A percentile compares a stretch with the other conserved stretches of the same genome.
Conservation (phyloP, 2,113 vertebrate species). For the Nesoenas mayeri region DNA sequence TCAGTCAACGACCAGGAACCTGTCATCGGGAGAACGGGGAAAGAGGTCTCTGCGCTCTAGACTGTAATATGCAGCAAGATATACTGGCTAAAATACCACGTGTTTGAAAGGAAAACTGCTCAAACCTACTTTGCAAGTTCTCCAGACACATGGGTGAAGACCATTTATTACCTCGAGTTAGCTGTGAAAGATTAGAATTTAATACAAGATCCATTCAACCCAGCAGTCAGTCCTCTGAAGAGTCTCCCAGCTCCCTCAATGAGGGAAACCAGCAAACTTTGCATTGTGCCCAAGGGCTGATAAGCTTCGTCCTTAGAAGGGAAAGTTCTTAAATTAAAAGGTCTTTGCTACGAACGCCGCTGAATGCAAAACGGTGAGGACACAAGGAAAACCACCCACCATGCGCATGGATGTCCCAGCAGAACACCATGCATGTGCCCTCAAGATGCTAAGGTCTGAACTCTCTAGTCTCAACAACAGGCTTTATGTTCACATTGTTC, state of each 20-base stretch:
- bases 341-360: not conserved
- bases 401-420: not conserved
- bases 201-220: conserved; percentile 38
- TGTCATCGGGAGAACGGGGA: conserved; percentile 69
- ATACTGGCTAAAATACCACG: conserved; percentile 62
- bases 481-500: not conserved
- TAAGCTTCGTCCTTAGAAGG: not conserved
- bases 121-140: conserved; percentile 60
- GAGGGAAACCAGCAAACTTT: conserved; percentile 7
- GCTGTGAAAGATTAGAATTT: conserved; percentile 40
- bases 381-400: not conserved
- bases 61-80: conserved; percentile 54
- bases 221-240: conserved; percentile 15
- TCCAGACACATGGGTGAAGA: conserved; percentile 42
- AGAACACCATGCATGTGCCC: not conserved
- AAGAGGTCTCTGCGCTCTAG: conserved; percentile 65
- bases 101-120: conserved; percentile 59
- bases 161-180: conserved; percentile 46
- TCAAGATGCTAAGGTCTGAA: not conserved
- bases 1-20: conserved; percentile 72
- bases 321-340: conserved; percentile 43
- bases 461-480: not conserved
- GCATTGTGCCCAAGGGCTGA: not conserved
- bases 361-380: not conserved
- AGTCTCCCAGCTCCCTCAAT: not conserved